Percentiles rank a stretch among this genome's conserved stretches.
Conservation (phyloP, 2,113 vertebrate genomes). For the Chaetops frenatus region DNA sequence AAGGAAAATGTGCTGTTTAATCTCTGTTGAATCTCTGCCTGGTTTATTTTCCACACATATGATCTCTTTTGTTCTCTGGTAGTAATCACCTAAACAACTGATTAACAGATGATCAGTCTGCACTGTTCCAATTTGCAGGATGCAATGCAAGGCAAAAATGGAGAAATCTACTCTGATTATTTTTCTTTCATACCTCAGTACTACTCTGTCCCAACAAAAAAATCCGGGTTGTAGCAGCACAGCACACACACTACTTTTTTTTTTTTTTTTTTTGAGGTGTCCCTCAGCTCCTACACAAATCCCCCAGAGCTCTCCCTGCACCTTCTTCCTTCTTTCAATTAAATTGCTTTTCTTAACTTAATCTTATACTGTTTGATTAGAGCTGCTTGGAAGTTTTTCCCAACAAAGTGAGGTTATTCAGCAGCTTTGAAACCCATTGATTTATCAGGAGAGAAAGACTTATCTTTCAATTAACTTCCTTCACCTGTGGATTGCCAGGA, state of each 20-base stretch:
- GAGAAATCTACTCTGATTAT: background rate
- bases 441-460: conserved; percentile 16
- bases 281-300: background rate
- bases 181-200: background rate
- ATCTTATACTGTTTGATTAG: conserved; percentile 3
- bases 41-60: background rate
- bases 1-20: background rate
- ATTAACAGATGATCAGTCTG: background rate
- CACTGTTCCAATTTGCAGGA: background rate
- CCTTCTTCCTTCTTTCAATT: background rate
- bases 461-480: conserved; percentile 23
- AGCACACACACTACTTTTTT: background rate
- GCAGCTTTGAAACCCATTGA: background rate
- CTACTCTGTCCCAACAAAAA: background rate
- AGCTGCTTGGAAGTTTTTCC: background rate
- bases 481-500: background rate
- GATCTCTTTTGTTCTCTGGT: background rate
- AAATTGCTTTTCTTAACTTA: conserved; percentile 12
- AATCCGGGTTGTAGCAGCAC: accelerated
- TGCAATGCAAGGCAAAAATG: accelerated
- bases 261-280: background rate
- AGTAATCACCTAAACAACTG: background rate
- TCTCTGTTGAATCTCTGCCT: background rate
- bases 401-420: background rate
- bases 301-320: background rate